phyloP scores from a whole-genome alignment of 2,888 invertebrate genomes.

The Lobophora halterata region DNA sequence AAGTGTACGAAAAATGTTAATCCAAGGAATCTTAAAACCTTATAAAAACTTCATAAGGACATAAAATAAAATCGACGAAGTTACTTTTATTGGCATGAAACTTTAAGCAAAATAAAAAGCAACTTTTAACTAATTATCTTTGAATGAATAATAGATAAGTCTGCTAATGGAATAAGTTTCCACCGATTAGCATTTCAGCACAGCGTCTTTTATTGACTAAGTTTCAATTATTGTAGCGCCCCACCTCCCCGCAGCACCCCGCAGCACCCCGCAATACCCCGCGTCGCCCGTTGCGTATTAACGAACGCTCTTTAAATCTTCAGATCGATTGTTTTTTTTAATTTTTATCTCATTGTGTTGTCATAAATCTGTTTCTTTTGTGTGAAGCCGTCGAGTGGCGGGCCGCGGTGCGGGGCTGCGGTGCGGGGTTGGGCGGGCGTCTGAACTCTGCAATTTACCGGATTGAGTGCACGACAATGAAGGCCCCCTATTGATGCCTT shows the following conservation, averaged over 20 bases:
- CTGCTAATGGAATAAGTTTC: slow-evolving; percentile 33
- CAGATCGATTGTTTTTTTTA: slow-evolving; percentile 34
- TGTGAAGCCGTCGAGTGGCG: slow-evolving; percentile 4
- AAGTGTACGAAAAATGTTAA: background rate
- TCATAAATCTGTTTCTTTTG: slow-evolving; percentile 33
- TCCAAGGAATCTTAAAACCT: background rate
- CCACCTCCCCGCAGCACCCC: slow-evolving; percentile 2
- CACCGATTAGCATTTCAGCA: slow-evolving; percentile 30
- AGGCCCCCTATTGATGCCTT: slow-evolving; percentile 15
- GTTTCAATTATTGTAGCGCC: slow-evolving; percentile 18
- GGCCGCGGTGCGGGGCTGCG: background rate
- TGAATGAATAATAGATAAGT: slow-evolving; percentile 32
- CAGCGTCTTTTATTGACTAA: slow-evolving; percentile 27
- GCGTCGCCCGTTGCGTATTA: slow-evolving; percentile 12
- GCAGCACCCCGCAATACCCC: slow-evolving; percentile 2
- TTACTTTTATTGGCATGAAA: too few species aligned
- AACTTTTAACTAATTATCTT: slow-evolving; percentile 29
- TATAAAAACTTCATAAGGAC: too few species aligned
- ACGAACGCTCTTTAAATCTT: slow-evolving; percentile 25
- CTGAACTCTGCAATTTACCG: slow-evolving; percentile 20
- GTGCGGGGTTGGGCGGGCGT: background rate
- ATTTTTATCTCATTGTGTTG: slow-evolving; percentile 32
- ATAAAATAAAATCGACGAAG: too few species aligned
- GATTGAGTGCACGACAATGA: slow-evolving; percentile 28
- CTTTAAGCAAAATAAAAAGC: slow-evolving; percentile 17